These are phyloP conservation scores for Andricus grossulariae DNA, from an alignment of 1,140 invertebrate genomes.

Conservation along the genomic window DNA sequence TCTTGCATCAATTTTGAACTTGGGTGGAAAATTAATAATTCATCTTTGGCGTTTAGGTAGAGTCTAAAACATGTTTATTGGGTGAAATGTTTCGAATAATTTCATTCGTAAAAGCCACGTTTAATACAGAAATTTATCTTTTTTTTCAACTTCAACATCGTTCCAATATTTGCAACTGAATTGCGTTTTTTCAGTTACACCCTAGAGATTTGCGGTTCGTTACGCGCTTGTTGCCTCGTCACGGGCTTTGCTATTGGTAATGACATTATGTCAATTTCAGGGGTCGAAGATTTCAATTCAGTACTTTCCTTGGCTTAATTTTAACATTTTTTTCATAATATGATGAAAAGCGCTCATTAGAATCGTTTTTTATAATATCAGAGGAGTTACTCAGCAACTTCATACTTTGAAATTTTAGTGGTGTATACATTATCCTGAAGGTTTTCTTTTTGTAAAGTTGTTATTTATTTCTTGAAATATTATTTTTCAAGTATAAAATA, in stretches of 20 bases:
- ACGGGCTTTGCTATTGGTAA: conserved; percentile 31
- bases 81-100: background rate
- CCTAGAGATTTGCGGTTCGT: conserved; percentile 33
- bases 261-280: conserved; percentile 40
- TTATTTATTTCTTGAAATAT: no score
- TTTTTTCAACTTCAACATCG: background rate
- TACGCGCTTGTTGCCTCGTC: conserved; percentile 31
- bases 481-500: no score
- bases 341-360: no score
- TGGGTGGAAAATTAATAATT: conserved; percentile 15
- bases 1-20: conserved; percentile 8
- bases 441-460: no score
- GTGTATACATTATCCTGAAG: no score
- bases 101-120: background rate
- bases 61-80: background rate
- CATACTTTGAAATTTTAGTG: no score
- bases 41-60: background rate
- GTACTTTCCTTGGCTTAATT: no score
- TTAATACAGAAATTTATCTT: background rate
- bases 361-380: no score
- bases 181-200: conserved; percentile 37
- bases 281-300: background rate
- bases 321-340: no score
- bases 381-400: no score
- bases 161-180: conserved; percentile 22